Base-by-base conservation (phyloP, 2,113 vertebrate genomes). In the Illadopsis cleaveri region DNA sequence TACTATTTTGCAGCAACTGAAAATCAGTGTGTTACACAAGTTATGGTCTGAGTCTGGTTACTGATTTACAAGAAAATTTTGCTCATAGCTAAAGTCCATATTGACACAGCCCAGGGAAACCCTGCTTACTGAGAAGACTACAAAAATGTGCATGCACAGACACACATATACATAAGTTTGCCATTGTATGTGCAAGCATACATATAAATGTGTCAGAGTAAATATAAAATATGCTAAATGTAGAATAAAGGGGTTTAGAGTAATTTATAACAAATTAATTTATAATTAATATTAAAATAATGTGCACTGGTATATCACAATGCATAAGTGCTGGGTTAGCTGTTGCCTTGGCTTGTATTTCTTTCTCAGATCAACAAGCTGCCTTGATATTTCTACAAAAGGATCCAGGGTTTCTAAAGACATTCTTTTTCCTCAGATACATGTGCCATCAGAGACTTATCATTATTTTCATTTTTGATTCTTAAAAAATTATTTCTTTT, bases 51-150 rank as follows among this genome's bases (percentile, higher is more conserved):
- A 51, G 23, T 44, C 35, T 54, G 24, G 91, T 92, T 95, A 94
- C 76, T 96, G 56, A 95, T 93, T 96, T 68, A 91, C 80, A 23
- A 90, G 33, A 17, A 75, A 86, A 53, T 94, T n/a, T 65, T 3
- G 1, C 14, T 81, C 1, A 0, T 30, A 70, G 72, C 68, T 84
- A n/a, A 93, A 93, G 94, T 97, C 82, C 82, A 21, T 94, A 66
- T 93, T 94, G 82, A 89, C 86, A 86, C 58, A 86, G 38, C 5
- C 2, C 10, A 21, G 28, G 51, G 65, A 81, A 94, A 47, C 22
- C 16, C 18, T 77, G 28, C 72, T 85, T 72, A 31, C 31, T 35
- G 51, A 77, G 45, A 42, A 66, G 56, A 25, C 56, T n/a, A 33
- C 38, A 86, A 73, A 89, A 92, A 70, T 31, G 30, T 66, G 35